These are phyloP conservation scores for Dallia pectoralis DNA, from an alignment of 2,797 vertebrate species.

Conservation along the genomic window DNA sequence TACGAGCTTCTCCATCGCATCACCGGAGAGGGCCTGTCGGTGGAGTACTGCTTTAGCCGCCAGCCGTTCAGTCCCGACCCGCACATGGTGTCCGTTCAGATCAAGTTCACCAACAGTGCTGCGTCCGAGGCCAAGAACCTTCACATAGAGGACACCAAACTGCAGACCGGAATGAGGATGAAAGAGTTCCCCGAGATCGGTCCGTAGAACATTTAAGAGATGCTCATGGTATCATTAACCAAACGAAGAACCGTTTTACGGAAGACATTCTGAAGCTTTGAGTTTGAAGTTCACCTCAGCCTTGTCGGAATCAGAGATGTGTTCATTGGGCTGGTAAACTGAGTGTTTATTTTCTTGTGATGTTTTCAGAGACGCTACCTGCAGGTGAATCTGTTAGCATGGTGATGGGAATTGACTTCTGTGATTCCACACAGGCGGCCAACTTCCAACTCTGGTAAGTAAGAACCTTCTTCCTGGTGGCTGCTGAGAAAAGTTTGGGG, in stretches of 20 bases:
- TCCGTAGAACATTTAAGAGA: conserved; percentile 52
- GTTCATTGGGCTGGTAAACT: background rate
- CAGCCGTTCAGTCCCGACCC: conserved; percentile 84
- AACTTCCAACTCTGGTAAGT: conserved; percentile 97
- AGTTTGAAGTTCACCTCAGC: background rate
- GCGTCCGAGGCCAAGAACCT: conserved; percentile 83
- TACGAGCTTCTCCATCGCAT: conserved; percentile 93
- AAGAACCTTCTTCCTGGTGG: background rate
- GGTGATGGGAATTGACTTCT: conserved; percentile 96
- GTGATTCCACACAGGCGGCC: conserved; percentile 94
- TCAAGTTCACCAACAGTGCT: conserved; percentile 92
- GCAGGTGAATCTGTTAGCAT: conserved; percentile 80
- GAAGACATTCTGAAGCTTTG: background rate
- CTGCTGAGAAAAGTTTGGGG: no score
- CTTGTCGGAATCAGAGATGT: background rate
- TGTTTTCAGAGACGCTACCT: conserved; percentile 78
- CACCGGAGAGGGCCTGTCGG: conserved; percentile 88
- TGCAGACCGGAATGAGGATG: conserved; percentile 88
- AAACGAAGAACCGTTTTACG: background rate
- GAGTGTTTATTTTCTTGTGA: conserved; percentile 1
- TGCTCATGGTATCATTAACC: background rate
- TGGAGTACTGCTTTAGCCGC: conserved; percentile 92
- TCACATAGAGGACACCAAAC: conserved; percentile 83
- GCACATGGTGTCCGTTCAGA: conserved; percentile 91
- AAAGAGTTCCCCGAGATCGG: conserved; percentile 92